Evolutionary conservation across 92 coral and sea anemone genomes (phyloP).

Genomic region (Desmophyllum pertusum): DNA sequence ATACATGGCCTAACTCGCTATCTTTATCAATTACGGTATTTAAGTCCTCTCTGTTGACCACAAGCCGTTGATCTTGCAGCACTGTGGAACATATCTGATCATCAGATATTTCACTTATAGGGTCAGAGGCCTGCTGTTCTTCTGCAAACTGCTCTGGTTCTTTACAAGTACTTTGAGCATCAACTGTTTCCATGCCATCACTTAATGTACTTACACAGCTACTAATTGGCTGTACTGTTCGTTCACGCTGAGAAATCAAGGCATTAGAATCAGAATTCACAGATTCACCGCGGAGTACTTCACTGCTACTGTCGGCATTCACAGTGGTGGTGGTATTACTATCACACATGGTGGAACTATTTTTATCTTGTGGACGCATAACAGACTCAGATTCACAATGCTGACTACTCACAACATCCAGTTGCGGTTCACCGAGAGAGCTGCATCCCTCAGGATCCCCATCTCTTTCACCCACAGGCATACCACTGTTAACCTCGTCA

Average conservation of each 20-base stretch:
- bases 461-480: conserved; percentile 36
- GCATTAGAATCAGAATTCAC: background rate
- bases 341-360: background rate
- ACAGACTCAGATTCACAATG: background rate
- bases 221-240: background rate
- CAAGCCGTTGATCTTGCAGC: background rate
- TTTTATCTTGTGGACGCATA: background rate
- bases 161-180: background rate
- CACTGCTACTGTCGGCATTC: background rate
- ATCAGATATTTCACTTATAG: background rate
- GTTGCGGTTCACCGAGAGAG: conserved; percentile 25
- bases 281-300: too few relatives aligned
- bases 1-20: background rate
- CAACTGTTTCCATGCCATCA: background rate
- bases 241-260: background rate
- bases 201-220: background rate
- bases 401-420: background rate
- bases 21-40: background rate
- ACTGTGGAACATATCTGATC: background rate
- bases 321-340: too few relatives aligned
- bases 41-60: background rate
- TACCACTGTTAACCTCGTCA: background rate
- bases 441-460: conserved; percentile 39
- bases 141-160: background rate
- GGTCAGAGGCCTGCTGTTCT: background rate